Percentiles rank a stretch among this genome's conserved stretches.
These are phyloP conservation scores for Phrynocephalus forsythii DNA, from an alignment of 2,797 vertebrate genomes.

Conservation along the genomic window DNA sequence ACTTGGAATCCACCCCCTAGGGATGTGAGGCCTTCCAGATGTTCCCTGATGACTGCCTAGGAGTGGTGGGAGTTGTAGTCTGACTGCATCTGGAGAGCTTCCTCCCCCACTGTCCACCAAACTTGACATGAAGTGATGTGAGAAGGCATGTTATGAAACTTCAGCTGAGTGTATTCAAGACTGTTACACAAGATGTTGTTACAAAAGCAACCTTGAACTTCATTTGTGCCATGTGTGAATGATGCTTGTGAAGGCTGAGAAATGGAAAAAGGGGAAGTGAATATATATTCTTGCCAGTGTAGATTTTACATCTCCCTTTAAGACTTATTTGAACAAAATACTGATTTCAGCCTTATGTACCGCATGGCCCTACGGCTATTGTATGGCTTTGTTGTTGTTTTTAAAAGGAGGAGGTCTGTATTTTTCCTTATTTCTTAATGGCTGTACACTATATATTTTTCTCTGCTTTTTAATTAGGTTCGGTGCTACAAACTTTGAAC, in stretches of 20 bases:
- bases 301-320: neutral
- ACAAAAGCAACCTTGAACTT: neutral
- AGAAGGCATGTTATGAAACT: neutral
- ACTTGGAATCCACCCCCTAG: neutral
- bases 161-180: neutral
- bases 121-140: neutral
- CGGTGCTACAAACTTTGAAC: neutral
- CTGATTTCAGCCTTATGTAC: neutral
- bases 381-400: neutral
- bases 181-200: neutral
- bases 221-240: constrained; percentile 2
- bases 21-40: neutral
- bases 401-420: neutral
- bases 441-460: neutral
- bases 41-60: neutral
- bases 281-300: neutral
- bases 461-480: neutral
- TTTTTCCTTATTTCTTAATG: neutral
- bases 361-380: neutral
- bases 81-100: neutral
- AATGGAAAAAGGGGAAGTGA: neutral
- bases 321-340: neutral
- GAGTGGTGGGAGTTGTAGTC: neutral
- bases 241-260: neutral
- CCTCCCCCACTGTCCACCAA: no score